phyloP scores from a whole-genome alignment of 2,113 vertebrate species.

The Melanerpes formicivorus region DNA sequence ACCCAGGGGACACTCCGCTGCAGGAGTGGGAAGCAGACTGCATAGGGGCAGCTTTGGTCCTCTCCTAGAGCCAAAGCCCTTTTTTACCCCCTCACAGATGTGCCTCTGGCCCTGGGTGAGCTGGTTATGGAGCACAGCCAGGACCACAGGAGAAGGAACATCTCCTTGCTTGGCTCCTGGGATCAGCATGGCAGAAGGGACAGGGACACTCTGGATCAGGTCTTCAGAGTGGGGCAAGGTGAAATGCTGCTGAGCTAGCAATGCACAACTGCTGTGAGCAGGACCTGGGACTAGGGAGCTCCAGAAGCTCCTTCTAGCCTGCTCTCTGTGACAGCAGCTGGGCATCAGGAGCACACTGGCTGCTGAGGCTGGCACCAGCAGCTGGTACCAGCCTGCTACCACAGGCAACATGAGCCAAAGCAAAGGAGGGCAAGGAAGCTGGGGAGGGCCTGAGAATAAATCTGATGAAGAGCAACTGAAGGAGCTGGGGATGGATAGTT shows the following conservation, averaged over 20 bases:
- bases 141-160: background rate
- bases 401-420: too few species aligned
- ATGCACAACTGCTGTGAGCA: background rate
- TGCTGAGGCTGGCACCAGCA: too few species aligned
- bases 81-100: background rate
- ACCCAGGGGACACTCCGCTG: fast-evolving
- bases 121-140: background rate
- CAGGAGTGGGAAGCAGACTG: background rate
- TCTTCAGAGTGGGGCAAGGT: background rate
- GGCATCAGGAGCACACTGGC: too few species aligned
- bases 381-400: too few species aligned
- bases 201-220: background rate
- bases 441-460: too few species aligned
- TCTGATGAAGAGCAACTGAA: too few species aligned
- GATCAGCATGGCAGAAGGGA: fast-evolving
- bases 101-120: background rate
- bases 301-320: background rate
- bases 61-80: background rate
- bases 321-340: too few species aligned
- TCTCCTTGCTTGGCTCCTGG: fast-evolving
- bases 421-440: too few species aligned
- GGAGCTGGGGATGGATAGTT: too few species aligned
- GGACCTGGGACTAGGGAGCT: background rate
- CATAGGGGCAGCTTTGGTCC: background rate
- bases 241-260: background rate